Percentiles rank a stretch among this genome's conserved stretches.
Conservation (phyloP, 2,113 vertebrate species). For the Serilophus lunatus region DNA sequence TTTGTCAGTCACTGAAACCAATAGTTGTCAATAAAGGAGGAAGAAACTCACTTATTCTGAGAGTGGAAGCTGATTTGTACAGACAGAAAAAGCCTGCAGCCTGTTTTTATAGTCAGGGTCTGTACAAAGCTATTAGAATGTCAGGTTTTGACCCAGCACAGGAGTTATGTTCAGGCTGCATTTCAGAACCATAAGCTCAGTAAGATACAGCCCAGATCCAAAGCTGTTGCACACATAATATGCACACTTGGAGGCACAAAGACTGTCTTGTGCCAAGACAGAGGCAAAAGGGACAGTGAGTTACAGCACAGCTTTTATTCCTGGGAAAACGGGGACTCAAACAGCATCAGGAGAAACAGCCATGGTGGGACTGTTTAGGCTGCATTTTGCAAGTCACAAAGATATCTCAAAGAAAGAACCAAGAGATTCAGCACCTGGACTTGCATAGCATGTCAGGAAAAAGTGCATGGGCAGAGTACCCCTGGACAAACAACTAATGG, state of each 20-base stretch:
- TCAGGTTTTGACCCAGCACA: neutral
- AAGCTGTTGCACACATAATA: rapidly evolving
- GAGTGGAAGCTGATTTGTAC: neutral
- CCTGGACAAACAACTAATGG: neutral
- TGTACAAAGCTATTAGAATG: neutral
- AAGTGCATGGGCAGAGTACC: neutral
- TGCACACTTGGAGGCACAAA: neutral
- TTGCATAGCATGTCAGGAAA: neutral
- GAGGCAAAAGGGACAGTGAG: rapidly evolving
- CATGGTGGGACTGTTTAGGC: rapidly evolving
- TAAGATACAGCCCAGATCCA: neutral
- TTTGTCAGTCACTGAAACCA: neutral
- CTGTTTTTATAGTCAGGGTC: neutral
- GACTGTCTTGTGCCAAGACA: rapidly evolving
- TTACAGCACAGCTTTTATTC: neutral
- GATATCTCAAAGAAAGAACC: neutral
- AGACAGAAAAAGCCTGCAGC: neutral
- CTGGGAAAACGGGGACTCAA: rapidly evolving
- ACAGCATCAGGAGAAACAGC: neutral
- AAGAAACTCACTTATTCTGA: neutral
- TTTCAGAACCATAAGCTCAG: rapidly evolving
- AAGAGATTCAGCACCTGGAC: neutral
- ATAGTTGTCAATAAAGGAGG: neutral
- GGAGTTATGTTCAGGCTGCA: neutral
- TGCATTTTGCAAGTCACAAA: neutral